Evolutionary conservation across 2,888 invertebrate species (phyloP).

Genomic region (Pachliopta kotzebuea): DNA sequence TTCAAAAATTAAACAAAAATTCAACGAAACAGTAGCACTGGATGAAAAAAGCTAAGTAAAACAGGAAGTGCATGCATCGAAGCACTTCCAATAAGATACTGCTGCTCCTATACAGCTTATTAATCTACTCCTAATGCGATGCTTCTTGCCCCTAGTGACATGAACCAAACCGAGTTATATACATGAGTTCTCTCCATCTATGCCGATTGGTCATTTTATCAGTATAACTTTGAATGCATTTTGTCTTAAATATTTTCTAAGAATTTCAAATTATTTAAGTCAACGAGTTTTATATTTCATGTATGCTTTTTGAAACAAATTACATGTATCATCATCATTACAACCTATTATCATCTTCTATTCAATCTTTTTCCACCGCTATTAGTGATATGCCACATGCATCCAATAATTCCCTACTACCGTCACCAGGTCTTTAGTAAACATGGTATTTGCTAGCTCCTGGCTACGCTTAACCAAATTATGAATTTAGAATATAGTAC

Average conservation of each 20-base stretch:
- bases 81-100: conserved; percentile 52
- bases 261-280: conserved; percentile 37
- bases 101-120: conserved; percentile 51
- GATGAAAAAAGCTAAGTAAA: conserved; percentile 55
- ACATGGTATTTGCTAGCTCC: too few species aligned
- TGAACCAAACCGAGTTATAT: conserved; percentile 50
- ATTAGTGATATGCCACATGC: too few species aligned
- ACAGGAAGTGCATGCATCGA: conserved; percentile 64
- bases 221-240: conserved; percentile 57
- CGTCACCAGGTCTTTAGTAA: too few species aligned
- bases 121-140: conserved; percentile 73
- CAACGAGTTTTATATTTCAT: conserved; percentile 11
- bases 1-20: neutral
- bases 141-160: conserved; percentile 53
- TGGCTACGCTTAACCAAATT: too few species aligned
- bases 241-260: conserved; percentile 33
- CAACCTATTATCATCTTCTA: too few species aligned
- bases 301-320: neutral
- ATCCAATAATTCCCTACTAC: too few species aligned
- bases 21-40: conserved; percentile 27
- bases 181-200: conserved; percentile 70
- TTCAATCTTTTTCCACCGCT: too few species aligned
- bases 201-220: conserved; percentile 52
- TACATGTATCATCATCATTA: too few species aligned
- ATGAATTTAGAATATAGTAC: too few species aligned